phyloP scores from a whole-genome alignment of 2,888 invertebrate species.

The Euphydryas editha region DNA sequence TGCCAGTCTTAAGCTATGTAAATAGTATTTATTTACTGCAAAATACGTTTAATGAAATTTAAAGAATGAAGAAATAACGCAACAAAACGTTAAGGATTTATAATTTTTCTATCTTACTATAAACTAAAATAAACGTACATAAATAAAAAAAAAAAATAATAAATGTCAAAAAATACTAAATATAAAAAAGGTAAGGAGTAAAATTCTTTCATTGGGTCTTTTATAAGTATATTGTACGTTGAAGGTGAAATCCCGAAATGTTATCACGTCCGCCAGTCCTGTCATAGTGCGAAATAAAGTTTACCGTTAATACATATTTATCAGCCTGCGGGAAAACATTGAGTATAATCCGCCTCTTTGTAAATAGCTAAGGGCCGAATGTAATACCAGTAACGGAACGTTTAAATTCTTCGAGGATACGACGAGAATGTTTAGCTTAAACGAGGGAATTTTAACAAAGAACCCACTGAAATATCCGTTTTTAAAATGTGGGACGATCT shows the following conservation, averaged over 20 bases:
- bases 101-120: too few relatives aligned
- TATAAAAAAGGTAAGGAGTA: not conserved
- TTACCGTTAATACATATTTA: slow-evolving; percentile 45
- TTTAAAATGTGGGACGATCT: not conserved
- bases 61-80: too few relatives aligned
- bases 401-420: slow-evolving; percentile 27
- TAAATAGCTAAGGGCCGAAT: slow-evolving; percentile 36
- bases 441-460: slow-evolving; percentile 1
- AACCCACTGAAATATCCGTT: not conserved
- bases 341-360: slow-evolving; percentile 33
- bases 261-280: slow-evolving; percentile 31
- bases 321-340: slow-evolving; percentile 34
- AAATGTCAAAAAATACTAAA: not conserved
- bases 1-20: too few relatives aligned
- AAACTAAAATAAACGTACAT: too few relatives aligned
- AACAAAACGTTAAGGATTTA: too few relatives aligned
- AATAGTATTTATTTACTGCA: too few relatives aligned
- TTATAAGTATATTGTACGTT: slow-evolving; percentile 6
- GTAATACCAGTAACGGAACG: slow-evolving; percentile 28
- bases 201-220: not conserved
- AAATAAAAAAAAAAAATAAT: not conserved
- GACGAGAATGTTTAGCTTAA: slow-evolving; percentile 11
- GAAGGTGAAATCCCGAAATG: slow-evolving; percentile 12
- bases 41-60: too few relatives aligned
- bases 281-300: slow-evolving; percentile 41